These are phyloP conservation scores for Siniperca scherzeri DNA, from an alignment of 2,797 vertebrate genomes.

Conservation along the genomic window DNA sequence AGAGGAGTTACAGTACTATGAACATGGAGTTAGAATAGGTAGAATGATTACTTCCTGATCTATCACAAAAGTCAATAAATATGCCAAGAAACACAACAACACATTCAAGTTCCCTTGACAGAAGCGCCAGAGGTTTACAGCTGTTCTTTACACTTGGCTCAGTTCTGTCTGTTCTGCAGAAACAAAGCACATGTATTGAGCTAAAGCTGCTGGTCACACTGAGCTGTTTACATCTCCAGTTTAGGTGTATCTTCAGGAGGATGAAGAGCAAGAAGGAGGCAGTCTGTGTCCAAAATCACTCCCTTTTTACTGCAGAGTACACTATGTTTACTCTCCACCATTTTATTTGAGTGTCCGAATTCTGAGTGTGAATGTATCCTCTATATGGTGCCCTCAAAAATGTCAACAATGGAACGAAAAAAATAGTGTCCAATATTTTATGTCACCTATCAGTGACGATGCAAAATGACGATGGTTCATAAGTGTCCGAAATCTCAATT, in stretches of 20 bases:
- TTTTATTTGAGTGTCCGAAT: background rate
- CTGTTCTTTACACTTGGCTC: constrained; percentile 30
- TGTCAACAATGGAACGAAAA: background rate
- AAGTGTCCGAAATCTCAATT: background rate
- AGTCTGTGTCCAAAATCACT: constrained; percentile 11
- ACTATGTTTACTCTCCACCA: background rate
- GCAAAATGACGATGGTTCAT: background rate
- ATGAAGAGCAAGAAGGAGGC: constrained; percentile 8
- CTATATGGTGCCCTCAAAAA: background rate
- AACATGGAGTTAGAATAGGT: constrained; percentile 61
- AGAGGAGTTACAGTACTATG: constrained; percentile 64
- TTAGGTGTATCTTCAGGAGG: constrained; percentile 9
- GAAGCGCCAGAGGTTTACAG: constrained; percentile 55
- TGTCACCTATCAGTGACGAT: background rate
- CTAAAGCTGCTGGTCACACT: constrained; percentile 49
- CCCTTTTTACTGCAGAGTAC: background rate
- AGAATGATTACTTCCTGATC: constrained; percentile 63
- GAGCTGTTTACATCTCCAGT: constrained; percentile 28
- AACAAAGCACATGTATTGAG: constrained; percentile 24
- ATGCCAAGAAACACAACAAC: constrained; percentile 54
- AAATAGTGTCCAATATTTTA: background rate
- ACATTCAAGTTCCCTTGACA: constrained; percentile 42
- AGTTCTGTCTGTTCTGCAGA: constrained; percentile 35
- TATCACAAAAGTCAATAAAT: constrained; percentile 69
- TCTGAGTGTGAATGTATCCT: background rate